Evolutionary conservation across 2,797 vertebrate genomes (phyloP).

Genomic region (Oreonectes daqikongensis): DNA sequence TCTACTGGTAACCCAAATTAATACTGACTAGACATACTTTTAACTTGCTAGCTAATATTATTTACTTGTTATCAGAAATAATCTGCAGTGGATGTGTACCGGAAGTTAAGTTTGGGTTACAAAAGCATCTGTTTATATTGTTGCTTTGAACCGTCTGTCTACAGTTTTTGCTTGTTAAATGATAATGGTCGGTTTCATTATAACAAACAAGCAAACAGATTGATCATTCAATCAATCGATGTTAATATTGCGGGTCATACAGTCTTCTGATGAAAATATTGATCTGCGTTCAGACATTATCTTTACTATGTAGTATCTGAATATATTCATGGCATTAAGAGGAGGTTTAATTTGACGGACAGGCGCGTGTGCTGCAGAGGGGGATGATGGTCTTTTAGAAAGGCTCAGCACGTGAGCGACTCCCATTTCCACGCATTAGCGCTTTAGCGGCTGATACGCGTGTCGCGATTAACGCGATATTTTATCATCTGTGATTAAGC

Average conservation of each 20-base stretch:
- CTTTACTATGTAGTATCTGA: background rate
- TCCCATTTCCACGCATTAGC: constrained; percentile 51
- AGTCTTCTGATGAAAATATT: constrained; percentile 12
- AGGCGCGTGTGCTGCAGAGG: background rate
- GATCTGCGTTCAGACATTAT: constrained; percentile 2
- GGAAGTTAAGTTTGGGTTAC: too few species aligned
- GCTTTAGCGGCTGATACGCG: constrained; percentile 36
- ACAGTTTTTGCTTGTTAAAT: background rate
- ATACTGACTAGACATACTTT: too few species aligned
- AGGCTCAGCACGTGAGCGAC: constrained; percentile 27
- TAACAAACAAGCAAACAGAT: background rate
- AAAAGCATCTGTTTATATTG: too few species aligned
- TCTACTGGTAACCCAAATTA: too few species aligned
- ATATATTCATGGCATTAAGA: background rate
- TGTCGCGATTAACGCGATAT: constrained; percentile 49
- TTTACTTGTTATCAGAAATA: too few species aligned
- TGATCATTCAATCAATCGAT: background rate
- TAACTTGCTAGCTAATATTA: too few species aligned
- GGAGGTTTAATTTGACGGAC: background rate
- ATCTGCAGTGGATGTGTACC: too few species aligned
- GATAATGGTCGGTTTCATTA: background rate
- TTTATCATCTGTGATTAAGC: constrained; percentile 54
- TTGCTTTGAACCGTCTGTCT: background rate
- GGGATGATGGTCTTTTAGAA: background rate
- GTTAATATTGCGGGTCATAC: background rate